These are phyloP conservation scores for Julus scandinavius DNA, from an alignment of 2,888 invertebrate genomes.

Conservation along the genomic window DNA sequence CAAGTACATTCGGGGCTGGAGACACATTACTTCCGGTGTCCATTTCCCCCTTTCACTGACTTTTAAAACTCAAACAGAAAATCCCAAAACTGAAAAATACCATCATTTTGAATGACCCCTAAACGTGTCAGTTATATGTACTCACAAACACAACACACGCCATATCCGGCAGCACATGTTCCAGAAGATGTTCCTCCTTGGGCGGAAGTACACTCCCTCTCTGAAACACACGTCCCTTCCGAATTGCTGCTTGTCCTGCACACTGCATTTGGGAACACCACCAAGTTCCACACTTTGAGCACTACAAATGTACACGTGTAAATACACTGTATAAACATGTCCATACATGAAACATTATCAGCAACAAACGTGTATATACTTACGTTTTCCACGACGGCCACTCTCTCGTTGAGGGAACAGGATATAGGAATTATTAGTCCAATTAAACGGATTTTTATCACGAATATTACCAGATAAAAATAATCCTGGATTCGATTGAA, in stretches of 20 bases:
- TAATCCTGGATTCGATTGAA: background rate
- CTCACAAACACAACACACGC: conserved; percentile 85
- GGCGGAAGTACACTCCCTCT: conserved; percentile 57
- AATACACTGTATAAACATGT: too few relatives aligned
- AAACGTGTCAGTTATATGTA: background rate
- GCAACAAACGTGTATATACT: background rate
- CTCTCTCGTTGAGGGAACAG: background rate
- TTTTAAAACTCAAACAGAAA: too few relatives aligned
- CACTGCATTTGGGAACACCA: conserved; percentile 19
- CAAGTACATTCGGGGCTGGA: too few relatives aligned
- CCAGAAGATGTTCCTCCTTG: conserved; percentile 79
- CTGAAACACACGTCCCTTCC: conserved; percentile 56
- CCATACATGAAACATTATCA: background rate
- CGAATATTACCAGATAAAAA: background rate
- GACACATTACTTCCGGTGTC: too few relatives aligned
- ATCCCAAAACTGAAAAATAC: too few relatives aligned
- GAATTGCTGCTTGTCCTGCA: conserved; percentile 17
- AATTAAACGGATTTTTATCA: background rate
- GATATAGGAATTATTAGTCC: background rate
- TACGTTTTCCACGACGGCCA: background rate
- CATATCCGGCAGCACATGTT: conserved; percentile 80
- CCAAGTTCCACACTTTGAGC: conserved; percentile 22
- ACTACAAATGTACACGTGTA: background rate
- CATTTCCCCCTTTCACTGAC: too few relatives aligned
- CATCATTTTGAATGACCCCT: too few relatives aligned